These are phyloP conservation scores for Cnemophilus loriae DNA, from an alignment of 2,113 vertebrate species.

Conservation along the genomic window DNA sequence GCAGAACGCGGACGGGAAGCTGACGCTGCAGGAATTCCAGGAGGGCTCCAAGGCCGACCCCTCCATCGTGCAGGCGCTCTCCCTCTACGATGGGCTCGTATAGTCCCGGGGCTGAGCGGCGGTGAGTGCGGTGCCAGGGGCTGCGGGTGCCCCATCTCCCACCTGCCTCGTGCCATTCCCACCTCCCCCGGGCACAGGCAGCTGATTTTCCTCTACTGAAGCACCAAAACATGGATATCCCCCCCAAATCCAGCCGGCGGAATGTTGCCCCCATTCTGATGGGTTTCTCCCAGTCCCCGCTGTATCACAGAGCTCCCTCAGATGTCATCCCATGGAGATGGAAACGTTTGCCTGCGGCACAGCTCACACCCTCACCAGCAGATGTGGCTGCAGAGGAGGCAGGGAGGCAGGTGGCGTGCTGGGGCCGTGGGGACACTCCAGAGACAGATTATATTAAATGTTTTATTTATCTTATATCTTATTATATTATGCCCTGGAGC, in stretches of 20 bases:
- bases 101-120: constrained; percentile 71
- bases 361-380: neutral
- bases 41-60: constrained; percentile 98
- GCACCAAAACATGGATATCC: neutral
- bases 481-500: neutral
- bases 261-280: neutral
- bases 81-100: constrained; percentile 96
- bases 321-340: accelerated
- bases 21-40: constrained; percentile 97
- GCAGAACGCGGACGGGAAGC: constrained; percentile 93
- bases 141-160: neutral
- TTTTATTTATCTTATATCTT: neutral
- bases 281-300: neutral
- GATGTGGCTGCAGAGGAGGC: neutral
- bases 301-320: neutral
- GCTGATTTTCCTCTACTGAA: neutral
- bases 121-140: constrained; percentile 65
- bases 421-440: neutral
- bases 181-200: neutral
- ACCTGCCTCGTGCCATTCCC: neutral
- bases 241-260: no score
- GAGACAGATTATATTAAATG: neutral
- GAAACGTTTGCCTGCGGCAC: neutral
- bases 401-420: neutral
- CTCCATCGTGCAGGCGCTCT: constrained; percentile 95